Conservation (phyloP, 2,888 invertebrate species). For the Bibio marci region DNA sequence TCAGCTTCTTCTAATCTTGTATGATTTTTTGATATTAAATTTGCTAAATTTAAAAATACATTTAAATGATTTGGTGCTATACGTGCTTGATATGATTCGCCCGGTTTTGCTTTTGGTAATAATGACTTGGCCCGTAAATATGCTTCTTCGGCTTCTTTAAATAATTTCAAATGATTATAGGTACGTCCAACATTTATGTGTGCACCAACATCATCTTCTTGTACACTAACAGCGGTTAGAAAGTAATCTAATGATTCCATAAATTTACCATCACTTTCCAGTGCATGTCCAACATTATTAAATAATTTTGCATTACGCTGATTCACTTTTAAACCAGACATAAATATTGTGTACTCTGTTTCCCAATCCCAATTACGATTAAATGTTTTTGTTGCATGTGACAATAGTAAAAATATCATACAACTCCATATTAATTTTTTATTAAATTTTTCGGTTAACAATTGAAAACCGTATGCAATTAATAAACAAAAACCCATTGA, state of each 20-base stretch:
- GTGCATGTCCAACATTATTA: slow-evolving; percentile 92
- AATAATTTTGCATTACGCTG: slow-evolving; percentile 87
- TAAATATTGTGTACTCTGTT: slow-evolving; percentile 84
- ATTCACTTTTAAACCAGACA: slow-evolving; percentile 70
- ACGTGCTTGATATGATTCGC: slow-evolving; percentile 86
- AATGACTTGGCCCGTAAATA: slow-evolving; percentile 80
- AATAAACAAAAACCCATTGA: slow-evolving; percentile 95
- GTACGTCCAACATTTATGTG: slow-evolving; percentile 95
- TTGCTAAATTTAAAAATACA: slow-evolving; percentile 88
- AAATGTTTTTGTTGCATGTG: slow-evolving; percentile 74
- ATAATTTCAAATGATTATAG: slow-evolving; percentile 77
- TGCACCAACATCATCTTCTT: slow-evolving; percentile 90
- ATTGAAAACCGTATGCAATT: slow-evolving; percentile 70
- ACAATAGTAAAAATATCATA: slow-evolving; percentile 47
- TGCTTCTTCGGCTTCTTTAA: slow-evolving; percentile 80
- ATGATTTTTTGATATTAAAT: slow-evolving; percentile 82
- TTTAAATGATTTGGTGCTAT: slow-evolving; percentile 93
- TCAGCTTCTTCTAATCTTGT: slow-evolving; percentile 89
- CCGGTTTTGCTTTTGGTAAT: slow-evolving; percentile 79
- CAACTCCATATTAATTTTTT: slow-evolving; percentile 48
- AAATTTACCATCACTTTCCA: slow-evolving; percentile 55
- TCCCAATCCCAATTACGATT: slow-evolving; percentile 85
- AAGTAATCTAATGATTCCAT: slow-evolving; percentile 78
- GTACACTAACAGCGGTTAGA: slow-evolving; percentile 80
- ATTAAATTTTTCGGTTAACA: slow-evolving; percentile 44